These are phyloP conservation scores for Gymnothorax javanicus DNA, from an alignment of 2,797 vertebrate species.

Conservation along the genomic window DNA sequence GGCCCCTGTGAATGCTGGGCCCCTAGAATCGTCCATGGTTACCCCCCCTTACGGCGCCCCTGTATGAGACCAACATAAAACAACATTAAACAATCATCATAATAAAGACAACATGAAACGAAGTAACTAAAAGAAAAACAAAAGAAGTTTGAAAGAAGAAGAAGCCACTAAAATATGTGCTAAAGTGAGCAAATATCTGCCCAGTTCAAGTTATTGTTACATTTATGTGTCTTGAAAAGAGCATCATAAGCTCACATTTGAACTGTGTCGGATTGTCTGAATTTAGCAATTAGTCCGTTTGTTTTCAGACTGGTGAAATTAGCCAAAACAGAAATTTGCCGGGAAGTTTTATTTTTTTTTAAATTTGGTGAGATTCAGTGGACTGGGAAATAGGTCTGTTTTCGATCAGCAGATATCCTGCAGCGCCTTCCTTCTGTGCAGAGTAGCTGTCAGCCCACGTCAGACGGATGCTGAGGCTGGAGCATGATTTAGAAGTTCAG, in stretches of 20 bases:
- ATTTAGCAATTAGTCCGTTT: background rate
- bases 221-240: background rate
- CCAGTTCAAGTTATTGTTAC: background rate
- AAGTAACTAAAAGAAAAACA: too few relatives aligned
- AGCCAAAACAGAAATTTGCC: background rate
- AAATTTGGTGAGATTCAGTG: background rate
- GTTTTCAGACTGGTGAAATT: background rate
- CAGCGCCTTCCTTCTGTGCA: background rate
- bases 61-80: too few relatives aligned
- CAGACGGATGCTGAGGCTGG: background rate
- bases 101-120: too few relatives aligned
- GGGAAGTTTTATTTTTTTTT: background rate
- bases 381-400: background rate
- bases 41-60: too few relatives aligned
- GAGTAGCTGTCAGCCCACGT: background rate
- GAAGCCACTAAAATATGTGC: too few relatives aligned
- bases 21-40: too few relatives aligned
- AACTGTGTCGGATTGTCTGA: background rate
- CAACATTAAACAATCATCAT: too few relatives aligned
- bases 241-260: background rate
- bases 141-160: too few relatives aligned
- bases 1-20: too few relatives aligned
- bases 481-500: background rate
- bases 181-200: background rate
- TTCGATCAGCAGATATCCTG: background rate